Evolutionary conservation across 1,140 invertebrate species (phyloP).

Genomic region (Hetaerina americana): DNA sequence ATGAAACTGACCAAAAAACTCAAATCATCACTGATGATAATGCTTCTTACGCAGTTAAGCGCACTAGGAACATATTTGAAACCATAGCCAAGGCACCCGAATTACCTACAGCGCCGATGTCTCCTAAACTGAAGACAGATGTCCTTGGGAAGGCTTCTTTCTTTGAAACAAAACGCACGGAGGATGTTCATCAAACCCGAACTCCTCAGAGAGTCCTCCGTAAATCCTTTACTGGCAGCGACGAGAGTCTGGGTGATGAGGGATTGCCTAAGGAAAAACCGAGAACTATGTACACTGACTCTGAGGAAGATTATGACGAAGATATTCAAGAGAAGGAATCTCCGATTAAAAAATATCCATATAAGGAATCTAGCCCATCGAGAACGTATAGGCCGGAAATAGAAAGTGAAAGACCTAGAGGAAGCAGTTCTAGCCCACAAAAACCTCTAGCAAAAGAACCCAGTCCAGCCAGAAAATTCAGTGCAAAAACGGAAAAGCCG

Average conservation of each 20-base stretch:
- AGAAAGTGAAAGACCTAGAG: not conserved
- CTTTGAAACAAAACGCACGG: not conserved
- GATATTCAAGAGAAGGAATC: not conserved
- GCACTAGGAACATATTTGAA: not conserved
- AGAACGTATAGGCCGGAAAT: not conserved
- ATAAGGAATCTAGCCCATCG: not conserved
- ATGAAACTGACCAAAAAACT: not conserved
- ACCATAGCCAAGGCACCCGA: not conserved
- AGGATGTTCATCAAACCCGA: not conserved
- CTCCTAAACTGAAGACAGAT: not conserved
- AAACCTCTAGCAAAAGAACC: not conserved
- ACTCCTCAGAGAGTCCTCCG: not conserved
- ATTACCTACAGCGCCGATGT: not conserved
- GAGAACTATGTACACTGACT: not conserved
- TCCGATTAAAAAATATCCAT: not conserved
- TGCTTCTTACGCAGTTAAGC: not conserved
- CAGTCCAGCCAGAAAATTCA: not conserved
- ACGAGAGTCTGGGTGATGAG: not conserved
- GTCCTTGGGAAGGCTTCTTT: not conserved
- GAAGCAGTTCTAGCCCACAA: not conserved
- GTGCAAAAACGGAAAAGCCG: not conserved
- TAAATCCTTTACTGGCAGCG: not conserved
- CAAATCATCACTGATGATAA: slow-evolving; percentile 28
- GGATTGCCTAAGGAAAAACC: not conserved
- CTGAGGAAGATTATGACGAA: not conserved